Conservation (phyloP, 2,797 vertebrate species). For the Thripadectes ignobilis region DNA sequence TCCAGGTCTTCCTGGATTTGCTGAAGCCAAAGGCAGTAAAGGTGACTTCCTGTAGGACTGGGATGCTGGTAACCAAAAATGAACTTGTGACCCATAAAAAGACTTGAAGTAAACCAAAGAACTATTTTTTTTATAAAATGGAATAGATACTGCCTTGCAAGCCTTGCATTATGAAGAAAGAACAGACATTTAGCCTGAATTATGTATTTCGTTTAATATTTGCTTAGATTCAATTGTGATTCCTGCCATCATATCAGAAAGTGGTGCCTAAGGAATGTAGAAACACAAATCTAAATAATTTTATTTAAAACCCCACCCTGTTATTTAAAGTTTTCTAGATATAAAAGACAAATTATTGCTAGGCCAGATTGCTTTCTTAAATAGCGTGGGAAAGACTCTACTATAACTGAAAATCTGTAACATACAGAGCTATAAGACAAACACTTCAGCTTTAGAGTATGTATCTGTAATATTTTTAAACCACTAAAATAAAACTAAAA, state of each 20-base stretch:
- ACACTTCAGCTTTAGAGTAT: not conserved
- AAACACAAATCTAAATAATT: not conserved
- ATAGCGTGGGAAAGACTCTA: not conserved
- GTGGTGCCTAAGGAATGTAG: not conserved
- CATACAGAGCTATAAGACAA: not conserved
- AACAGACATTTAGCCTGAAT: not conserved
- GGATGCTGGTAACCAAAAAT: not conserved
- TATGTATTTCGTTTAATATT: not conserved
- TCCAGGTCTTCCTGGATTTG: not conserved
- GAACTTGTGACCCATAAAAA: not conserved
- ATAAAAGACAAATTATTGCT: not conserved
- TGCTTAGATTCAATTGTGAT: not conserved
- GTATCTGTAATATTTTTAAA: not conserved
- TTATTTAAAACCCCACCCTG: fast-evolving
- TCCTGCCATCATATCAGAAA: not conserved
- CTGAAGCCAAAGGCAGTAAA: not conserved
- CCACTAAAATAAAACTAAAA: not conserved
- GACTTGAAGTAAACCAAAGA: not conserved
- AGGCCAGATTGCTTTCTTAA: not conserved
- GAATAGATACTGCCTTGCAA: not conserved
- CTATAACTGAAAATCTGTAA: not conserved
- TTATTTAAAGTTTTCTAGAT: not conserved
- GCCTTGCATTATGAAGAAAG: not conserved
- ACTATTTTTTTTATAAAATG: not conserved
- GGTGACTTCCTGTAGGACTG: not conserved